Evolutionary conservation across 2,113 vertebrate species (phyloP).

Genomic region (Ranitomeya imitator): DNA sequence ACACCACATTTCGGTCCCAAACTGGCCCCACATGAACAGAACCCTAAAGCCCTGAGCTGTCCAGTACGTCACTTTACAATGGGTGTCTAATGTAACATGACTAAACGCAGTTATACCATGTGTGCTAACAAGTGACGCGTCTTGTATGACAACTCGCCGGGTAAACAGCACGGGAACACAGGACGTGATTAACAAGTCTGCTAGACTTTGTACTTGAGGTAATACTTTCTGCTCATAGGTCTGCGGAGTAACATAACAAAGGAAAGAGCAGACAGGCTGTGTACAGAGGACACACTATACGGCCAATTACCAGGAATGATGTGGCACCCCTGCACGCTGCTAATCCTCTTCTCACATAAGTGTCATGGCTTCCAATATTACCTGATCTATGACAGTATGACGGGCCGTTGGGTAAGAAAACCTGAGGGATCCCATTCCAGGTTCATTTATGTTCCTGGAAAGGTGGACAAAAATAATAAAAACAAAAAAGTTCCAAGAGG

Average conservation of each 20-base stretch:
- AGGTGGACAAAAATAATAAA: too few species aligned
- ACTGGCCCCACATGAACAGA: not conserved
- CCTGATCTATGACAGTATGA: too few species aligned
- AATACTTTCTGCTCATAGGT: conserved; percentile 27
- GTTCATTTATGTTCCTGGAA: too few species aligned
- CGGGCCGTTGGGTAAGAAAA: too few species aligned
- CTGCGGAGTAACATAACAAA: not conserved
- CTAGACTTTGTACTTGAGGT: conserved; percentile 45
- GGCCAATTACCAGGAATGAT: not conserved
- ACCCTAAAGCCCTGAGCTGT: not conserved
- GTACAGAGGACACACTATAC: not conserved
- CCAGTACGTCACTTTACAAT: not conserved
- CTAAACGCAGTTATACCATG: not conserved
- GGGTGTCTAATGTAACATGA: not conserved
- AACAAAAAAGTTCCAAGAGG: too few species aligned
- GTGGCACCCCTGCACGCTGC: too few species aligned
- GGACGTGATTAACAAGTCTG: conserved; percentile 15
- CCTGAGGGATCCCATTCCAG: too few species aligned
- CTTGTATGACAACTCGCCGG: conserved; percentile 5
- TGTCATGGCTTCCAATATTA: too few species aligned
- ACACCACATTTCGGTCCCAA: too few species aligned
- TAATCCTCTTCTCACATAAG: too few species aligned
- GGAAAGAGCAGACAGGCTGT: not conserved
- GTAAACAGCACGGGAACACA: conserved; percentile 23
- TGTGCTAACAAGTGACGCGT: conserved; percentile 44